phyloP scores from a whole-genome alignment of 2,797 vertebrate species.

The Notolepis coatsorum region DNA sequence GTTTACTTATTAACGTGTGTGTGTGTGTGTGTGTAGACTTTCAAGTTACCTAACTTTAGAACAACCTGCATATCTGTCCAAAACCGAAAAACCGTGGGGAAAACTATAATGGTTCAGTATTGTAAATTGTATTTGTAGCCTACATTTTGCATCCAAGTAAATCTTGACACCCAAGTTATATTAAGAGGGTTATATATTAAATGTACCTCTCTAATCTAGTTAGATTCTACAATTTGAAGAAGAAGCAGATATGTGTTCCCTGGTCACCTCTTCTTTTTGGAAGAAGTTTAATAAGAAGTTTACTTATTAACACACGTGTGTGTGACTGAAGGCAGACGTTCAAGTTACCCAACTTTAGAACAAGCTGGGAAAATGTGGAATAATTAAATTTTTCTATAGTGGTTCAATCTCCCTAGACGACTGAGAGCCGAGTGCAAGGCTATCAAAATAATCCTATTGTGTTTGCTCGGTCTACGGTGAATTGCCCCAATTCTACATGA shows the following conservation, averaged over 20 bases:
- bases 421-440: background rate
- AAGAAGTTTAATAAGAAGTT: too few relatives aligned
- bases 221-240: too few relatives aligned
- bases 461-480: background rate
- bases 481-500: background rate
- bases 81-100: too few relatives aligned
- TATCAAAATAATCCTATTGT: background rate
- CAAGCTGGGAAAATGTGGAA: background rate
- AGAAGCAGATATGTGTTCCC: too few relatives aligned
- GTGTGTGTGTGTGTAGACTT: background rate
- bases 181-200: too few relatives aligned
- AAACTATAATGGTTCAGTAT: too few relatives aligned
- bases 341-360: conserved; percentile 18
- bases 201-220: too few relatives aligned
- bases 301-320: conserved; percentile 76
- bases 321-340: conserved; percentile 9
- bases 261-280: too few relatives aligned
- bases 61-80: too few relatives aligned
- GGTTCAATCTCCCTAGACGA: background rate
- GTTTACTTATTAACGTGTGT: conserved; percentile 36
- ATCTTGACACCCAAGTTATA: too few relatives aligned
- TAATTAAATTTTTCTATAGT: background rate
- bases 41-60: conserved; percentile 19
- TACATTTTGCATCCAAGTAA: too few relatives aligned
- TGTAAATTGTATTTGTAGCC: too few relatives aligned